Evolutionary conservation across 2,113 vertebrate genomes (phyloP).

Genomic region (Coregonus clupeaformis): DNA sequence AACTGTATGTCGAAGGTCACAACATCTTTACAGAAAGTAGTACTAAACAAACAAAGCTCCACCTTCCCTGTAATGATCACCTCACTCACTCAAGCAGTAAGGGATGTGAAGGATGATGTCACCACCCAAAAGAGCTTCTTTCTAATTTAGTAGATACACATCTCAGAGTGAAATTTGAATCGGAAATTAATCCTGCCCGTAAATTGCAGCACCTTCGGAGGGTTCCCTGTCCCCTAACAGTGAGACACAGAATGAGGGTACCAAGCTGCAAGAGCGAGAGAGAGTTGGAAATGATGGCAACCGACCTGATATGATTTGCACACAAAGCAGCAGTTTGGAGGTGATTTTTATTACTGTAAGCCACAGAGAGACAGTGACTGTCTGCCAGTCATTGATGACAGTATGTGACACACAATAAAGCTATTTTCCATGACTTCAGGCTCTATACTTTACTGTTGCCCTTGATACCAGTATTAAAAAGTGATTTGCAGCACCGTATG

Average conservation of each 20-base stretch:
- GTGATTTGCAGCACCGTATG: conserved; percentile 82
- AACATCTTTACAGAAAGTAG: no score
- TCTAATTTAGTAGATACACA: conserved; percentile 72
- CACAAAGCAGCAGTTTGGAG: conserved; percentile 56
- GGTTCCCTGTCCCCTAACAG: conserved; percentile 33
- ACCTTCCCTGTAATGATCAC: no score
- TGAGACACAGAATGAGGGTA: conserved; percentile 34
- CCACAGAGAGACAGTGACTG: conserved; percentile 48
- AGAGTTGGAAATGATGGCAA: conserved; percentile 47
- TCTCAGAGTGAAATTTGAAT: conserved; percentile 64
- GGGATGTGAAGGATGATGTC: not conserved
- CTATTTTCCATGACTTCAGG: conserved; percentile 67
- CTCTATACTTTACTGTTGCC: conserved; percentile 71
- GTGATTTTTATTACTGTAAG: conserved; percentile 41
- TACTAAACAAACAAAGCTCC: no score
- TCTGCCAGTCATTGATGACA: conserved; percentile 20
- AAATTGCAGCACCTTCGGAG: conserved; percentile 65
- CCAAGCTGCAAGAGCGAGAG: conserved; percentile 46
- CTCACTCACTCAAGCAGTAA: not conserved
- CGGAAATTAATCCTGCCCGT: conserved; percentile 72
- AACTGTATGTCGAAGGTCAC: no score
- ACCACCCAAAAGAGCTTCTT: conserved; percentile 35
- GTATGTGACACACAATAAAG: conserved; percentile 68
- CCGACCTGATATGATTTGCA: conserved; percentile 56
- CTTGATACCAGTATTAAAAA: conserved; percentile 79